Evolutionary conservation across 1,140 invertebrate genomes (phyloP).

Genomic region (Cydia strobilella): DNA sequence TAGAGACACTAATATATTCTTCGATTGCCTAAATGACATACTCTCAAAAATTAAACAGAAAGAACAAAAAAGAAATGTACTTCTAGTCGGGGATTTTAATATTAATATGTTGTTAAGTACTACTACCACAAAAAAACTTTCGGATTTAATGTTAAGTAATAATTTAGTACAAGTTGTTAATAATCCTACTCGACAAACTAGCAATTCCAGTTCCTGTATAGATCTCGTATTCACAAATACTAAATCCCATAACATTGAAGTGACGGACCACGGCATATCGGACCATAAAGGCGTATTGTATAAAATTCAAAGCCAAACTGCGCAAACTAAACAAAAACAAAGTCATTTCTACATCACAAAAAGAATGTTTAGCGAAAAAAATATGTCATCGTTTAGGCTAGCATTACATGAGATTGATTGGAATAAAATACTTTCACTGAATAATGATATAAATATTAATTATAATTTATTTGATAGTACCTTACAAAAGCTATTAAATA

Average conservation of each 20-base stretch:
- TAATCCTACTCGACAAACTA: constrained; percentile 6
- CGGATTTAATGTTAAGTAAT: neutral
- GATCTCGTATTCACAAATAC: constrained; percentile 14
- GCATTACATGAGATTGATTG: neutral
- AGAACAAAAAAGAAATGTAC: neutral
- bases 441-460: neutral
- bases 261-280: no score
- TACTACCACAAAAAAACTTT: constrained; percentile 5
- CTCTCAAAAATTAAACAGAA: neutral
- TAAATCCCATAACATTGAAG: no score
- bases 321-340: no score
- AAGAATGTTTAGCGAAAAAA: constrained; percentile 31
- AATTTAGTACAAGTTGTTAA: constrained; percentile 20
- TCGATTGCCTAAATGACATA: neutral
- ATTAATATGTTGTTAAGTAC: neutral
- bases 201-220: neutral
- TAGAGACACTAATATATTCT: neutral
- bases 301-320: no score
- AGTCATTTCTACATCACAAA: no score
- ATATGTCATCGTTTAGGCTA: constrained; percentile 2
- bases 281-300: no score
- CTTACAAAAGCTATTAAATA: neutral
- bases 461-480: neutral
- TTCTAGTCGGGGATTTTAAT: constrained; percentile 23
- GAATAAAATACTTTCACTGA: no score